Evolutionary conservation across 2,797 vertebrate species (phyloP).

Genomic region (Pseudopleuronectes americanus): DNA sequence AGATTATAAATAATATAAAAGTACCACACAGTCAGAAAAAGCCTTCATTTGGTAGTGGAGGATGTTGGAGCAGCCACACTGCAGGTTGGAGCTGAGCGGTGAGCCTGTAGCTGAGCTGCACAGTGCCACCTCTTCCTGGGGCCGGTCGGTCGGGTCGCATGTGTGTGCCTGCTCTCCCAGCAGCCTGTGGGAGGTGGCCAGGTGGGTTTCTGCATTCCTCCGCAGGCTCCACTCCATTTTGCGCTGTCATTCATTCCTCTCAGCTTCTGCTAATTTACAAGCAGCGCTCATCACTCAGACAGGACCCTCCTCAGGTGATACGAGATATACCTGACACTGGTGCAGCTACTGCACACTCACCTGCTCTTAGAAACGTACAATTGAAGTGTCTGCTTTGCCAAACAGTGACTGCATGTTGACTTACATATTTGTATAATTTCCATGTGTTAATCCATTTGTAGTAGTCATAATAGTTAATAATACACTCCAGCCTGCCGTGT

Average conservation of each 20-base stretch:
- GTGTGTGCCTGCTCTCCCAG: conserved; percentile 71
- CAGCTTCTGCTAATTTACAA: conserved; percentile 39
- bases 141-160: conserved; percentile 60
- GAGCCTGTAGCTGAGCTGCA: conserved; percentile 17
- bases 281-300: conserved; percentile 31
- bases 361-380: background rate
- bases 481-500: conserved; percentile 3
- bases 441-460: background rate
- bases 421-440: background rate
- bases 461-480: background rate
- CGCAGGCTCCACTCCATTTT: conserved; percentile 64
- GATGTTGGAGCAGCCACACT: background rate
- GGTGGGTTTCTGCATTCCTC: conserved; percentile 76
- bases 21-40: background rate
- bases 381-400: background rate
- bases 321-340: background rate
- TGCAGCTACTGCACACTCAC: background rate
- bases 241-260: conserved; percentile 63
- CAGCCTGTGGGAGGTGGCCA: conserved; percentile 70
- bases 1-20: background rate
- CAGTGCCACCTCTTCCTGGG: conserved; percentile 54
- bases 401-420: background rate
- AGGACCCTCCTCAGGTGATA: background rate
- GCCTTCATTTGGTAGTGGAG: background rate
- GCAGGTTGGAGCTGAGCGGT: background rate